Base-by-base conservation (phyloP, 2,888 invertebrate species). In the Xanthorhoe designata region DNA sequence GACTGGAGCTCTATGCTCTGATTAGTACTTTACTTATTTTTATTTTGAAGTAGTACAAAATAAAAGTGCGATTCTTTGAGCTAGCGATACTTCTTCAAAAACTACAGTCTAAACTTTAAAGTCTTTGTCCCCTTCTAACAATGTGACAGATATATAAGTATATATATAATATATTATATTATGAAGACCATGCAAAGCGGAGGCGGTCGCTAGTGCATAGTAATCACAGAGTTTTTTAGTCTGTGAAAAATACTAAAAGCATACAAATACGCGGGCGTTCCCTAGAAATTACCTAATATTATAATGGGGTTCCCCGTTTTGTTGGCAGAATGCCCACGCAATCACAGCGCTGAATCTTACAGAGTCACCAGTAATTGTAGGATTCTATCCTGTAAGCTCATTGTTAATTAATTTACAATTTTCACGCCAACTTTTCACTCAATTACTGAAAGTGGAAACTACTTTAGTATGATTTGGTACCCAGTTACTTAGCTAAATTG, bases 361-460 rank as follows among this genome's bases (percentile, higher is more conserved):
- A 19, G 19, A 59, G 59, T 59, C 59, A 59, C 51, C 82, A 69
- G 74, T 86, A 87, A 88, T 89, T 88, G 87, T 85, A 79, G 80
- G 81, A 83, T 78, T 80, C 79, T 75, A 77, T 73, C 73, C 79
- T 78, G 71, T 78, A 77, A 80, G 80, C 79, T 76, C 85, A 82
- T 85, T 90, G 87, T 89, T 89, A 88, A 91, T 90, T 90, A 90
- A 89, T 91, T 89, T 87, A 88, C 85, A 85, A 88, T 86, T 89
- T 86, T 79, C 83, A 78, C 80, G 85, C 86, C 84, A 85, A 86
- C 81, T 87, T 82, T 79, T 80, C 78, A 82, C 80, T 82, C 79
- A 74, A 77, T 74, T 76, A 74, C 75, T 38, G 49, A 61, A 69
- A 71, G 67, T 68, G 67, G 63, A 68, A 67, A 66, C 64, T 57